Conservation (phyloP, 2,797 vertebrate genomes). For the Microchirus variegatus region DNA sequence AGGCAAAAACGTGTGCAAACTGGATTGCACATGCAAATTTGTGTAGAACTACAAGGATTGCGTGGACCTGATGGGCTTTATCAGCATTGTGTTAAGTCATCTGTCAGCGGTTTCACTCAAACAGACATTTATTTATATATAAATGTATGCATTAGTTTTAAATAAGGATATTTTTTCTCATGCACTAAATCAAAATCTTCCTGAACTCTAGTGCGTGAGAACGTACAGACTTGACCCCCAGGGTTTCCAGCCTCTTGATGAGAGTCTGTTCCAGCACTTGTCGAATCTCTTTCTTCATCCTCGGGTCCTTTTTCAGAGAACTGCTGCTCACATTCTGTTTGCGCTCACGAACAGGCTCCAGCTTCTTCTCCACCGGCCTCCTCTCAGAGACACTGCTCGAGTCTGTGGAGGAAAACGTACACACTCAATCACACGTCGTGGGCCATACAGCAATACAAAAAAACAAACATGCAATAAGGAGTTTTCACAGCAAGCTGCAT, state of each 20-base stretch:
- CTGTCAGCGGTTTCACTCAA: too few species aligned
- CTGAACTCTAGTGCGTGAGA: not conserved
- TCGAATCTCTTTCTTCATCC: constrained; percentile 73
- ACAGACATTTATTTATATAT: too few species aligned
- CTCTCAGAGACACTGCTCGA: constrained; percentile 74
- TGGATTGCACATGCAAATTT: too few species aligned
- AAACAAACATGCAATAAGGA: constrained; percentile 35
- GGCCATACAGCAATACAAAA: not conserved
- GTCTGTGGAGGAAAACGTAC: constrained; percentile 57
- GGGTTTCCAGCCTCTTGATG: constrained; percentile 62
- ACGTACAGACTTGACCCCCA: constrained; percentile 75
- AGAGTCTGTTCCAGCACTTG: constrained; percentile 70
- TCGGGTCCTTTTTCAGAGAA: constrained; percentile 63
- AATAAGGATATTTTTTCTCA: too few species aligned
- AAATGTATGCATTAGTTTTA: too few species aligned
- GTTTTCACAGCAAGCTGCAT: constrained; percentile 40
- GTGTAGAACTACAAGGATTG: too few species aligned
- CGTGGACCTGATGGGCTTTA: too few species aligned
- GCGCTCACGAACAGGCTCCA: constrained; percentile 39
- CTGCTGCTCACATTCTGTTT: constrained; percentile 33
- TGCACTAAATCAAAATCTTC: too few species aligned
- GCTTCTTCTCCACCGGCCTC: constrained; percentile 45
- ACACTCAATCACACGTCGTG: not conserved
- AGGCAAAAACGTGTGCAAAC: too few species aligned
- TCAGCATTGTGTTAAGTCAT: too few species aligned